Percentiles rank a stretch among this genome's conserved stretches.
These are phyloP conservation scores for Zelleria hepariella DNA, from an alignment of 2,888 invertebrate species.

Conservation along the genomic window DNA sequence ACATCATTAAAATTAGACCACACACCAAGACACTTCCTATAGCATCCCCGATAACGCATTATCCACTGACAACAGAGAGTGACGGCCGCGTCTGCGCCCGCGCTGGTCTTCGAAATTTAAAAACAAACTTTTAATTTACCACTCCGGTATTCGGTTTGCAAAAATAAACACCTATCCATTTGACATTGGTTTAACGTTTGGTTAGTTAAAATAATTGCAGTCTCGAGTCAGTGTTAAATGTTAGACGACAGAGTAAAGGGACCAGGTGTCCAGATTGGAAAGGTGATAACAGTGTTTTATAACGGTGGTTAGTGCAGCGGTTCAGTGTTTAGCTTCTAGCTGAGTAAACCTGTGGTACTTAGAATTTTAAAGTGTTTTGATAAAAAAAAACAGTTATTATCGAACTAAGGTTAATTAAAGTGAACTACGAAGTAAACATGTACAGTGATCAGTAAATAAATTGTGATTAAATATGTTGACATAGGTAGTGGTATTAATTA, in stretches of 20 bases:
- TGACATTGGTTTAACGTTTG: neutral
- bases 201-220: neutral
- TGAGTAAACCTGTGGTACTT: neutral
- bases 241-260: slow-evolving; percentile 6
- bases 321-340: neutral
- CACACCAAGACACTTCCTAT: neutral
- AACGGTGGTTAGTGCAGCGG: neutral
- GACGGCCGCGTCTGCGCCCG: neutral
- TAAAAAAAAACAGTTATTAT: too few relatives aligned
- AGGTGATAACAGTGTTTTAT: slow-evolving; percentile 21
- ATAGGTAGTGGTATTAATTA: too few relatives aligned
- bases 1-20: neutral
- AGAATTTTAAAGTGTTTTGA: too few relatives aligned
- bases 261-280: slow-evolving; percentile 29
- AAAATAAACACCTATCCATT: too few relatives aligned
- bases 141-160: too few relatives aligned
- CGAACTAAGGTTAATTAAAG: too few relatives aligned
- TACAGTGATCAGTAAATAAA: too few relatives aligned
- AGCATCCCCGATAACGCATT: neutral
- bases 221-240: neutral
- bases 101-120: neutral
- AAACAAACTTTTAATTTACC: neutral
- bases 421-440: too few relatives aligned
- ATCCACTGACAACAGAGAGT: neutral
- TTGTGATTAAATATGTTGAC: too few relatives aligned